phyloP scores from a whole-genome alignment of 2,113 vertebrate genomes.

The Anseranas semipalmata region DNA sequence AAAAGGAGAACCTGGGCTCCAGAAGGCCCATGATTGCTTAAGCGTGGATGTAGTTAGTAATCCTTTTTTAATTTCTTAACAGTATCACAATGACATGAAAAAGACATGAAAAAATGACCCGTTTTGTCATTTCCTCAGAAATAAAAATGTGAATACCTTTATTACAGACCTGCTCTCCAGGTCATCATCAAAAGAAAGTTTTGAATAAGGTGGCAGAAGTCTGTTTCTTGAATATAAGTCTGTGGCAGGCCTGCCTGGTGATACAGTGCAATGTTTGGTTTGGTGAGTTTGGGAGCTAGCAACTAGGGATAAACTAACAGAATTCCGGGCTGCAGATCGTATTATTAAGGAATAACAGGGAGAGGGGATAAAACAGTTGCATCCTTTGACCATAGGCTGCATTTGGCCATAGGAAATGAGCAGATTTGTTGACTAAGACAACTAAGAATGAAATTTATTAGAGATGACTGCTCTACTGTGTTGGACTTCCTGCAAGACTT shows the following conservation, averaged over 20 bases:
- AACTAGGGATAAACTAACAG: rapidly evolving
- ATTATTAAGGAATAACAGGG: neutral
- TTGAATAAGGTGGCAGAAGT: neutral
- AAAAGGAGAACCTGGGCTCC: neutral
- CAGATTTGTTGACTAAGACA: neutral
- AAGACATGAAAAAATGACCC: neutral
- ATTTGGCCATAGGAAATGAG: neutral
- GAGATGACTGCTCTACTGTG: neutral
- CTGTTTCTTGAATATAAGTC: neutral
- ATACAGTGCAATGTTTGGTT: no score
- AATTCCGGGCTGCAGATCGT: neutral
- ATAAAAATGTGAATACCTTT: neutral
- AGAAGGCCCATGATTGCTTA: neutral
- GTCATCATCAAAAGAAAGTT: neutral
- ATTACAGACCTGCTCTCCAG: neutral
- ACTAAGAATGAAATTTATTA: neutral
- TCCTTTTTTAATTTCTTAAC: neutral
- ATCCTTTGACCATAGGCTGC: neutral
- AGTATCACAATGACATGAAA: neutral
- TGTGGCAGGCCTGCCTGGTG: neutral
- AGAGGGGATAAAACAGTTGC: neutral
- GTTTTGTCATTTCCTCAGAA: neutral
- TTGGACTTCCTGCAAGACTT: neutral
- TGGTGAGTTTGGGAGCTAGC: neutral
- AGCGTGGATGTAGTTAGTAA: neutral